Evolutionary conservation across 2,797 vertebrate species (phyloP).

Genomic region (Prunella strophiata): DNA sequence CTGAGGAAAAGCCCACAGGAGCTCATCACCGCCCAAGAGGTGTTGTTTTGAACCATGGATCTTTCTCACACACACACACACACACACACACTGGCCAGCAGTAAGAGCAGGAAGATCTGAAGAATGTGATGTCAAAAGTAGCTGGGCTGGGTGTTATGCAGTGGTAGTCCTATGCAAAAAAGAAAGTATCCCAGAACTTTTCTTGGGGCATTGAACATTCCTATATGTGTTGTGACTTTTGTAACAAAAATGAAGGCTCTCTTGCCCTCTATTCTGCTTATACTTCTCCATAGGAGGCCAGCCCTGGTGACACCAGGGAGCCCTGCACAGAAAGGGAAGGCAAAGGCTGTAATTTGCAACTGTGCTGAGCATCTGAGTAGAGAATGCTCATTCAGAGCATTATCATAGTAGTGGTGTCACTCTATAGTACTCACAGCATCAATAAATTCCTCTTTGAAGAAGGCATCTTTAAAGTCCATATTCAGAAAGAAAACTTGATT

Average conservation of each 20-base stretch:
- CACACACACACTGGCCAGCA: background rate
- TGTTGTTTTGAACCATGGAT: accelerated
- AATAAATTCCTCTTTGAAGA: background rate
- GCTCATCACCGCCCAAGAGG: accelerated
- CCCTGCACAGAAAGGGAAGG: accelerated
- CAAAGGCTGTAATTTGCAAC: background rate
- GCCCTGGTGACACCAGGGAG: background rate
- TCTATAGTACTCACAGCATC: background rate
- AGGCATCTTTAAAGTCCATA: background rate
- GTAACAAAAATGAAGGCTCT: background rate
- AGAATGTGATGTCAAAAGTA: background rate
- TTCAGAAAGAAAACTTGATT: background rate
- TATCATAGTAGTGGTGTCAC: background rate
- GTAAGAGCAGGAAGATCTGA: background rate
- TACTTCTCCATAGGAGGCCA: background rate
- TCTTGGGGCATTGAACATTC: background rate
- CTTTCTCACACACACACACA: background rate
- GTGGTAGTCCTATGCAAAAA: background rate
- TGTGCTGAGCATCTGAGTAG: background rate
- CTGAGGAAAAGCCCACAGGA: background rate
- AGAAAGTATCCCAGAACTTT: background rate
- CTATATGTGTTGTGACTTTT: background rate
- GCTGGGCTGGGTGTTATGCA: background rate
- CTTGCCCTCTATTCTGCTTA: background rate
- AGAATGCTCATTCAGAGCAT: background rate